Evolutionary conservation across 2,797 vertebrate species (phyloP), one percentile per base, ranked within the genome.

Genomic region (Astyanax mexicanus): DNA sequence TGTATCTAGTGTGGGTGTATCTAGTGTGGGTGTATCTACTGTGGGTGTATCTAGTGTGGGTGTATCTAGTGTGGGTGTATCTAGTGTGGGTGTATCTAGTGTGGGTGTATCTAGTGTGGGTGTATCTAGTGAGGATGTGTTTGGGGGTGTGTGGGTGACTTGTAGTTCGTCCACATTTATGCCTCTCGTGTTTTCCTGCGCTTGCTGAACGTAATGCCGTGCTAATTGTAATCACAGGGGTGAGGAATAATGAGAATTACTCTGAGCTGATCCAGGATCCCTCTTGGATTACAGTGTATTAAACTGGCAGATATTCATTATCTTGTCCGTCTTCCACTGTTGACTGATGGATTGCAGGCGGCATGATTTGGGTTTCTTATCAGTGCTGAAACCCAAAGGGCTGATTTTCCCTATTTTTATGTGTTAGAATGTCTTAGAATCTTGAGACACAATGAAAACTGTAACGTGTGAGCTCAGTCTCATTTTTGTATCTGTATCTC

Each of bases 281-380:
- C 15, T 57, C 58, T 62, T 80, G 72, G 40, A 72, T 82, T 75
- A 58, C n/a, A 68, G 52, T 52, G 55, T 67, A 55, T 79, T 77
- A 77, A 35, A 7, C 37, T 62, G 69, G 40, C 77, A 74, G 64
- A 74, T 77, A 67, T 72, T 79, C 69, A 77, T 74, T 77, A 71
- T 65, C 58, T 70, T 74, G 71, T 77, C 75, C 51, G 54, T 70
- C 69, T 80, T 65, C 55, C 27, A n/a, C 21, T 80, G 55, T 72
- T 76, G 67, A 79, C 82, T 68, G 72, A 67, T 55, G 40, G 32
- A 40, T 64, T 62, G 71, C 11, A 4, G 37, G 40, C 23, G 38
- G 42, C 61, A 58, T 62, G 55, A 65, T 72, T 55, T 77, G 52
- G 55, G 38, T 58, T 72, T 75, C 8, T n/a, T 69, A 52, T 35